Evolutionary conservation across 2,888 invertebrate genomes (phyloP), one percentile per base, ranked within the genome.

Genomic region (Elegia similella): DNA sequence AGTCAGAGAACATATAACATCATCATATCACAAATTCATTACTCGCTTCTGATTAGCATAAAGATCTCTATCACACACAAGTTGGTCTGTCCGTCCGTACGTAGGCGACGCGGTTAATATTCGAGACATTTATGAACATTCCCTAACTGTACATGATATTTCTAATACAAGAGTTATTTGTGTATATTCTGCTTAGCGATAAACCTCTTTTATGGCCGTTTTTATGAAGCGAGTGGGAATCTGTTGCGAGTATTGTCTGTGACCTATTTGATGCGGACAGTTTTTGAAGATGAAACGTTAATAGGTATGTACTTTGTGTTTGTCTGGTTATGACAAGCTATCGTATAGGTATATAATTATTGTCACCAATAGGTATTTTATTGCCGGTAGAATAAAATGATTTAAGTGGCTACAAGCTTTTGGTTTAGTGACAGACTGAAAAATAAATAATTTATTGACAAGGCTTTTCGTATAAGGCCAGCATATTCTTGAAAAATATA

Each of bases 61-160:
- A 64, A 59, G 62, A 63, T 54, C 59, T 58, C 44, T 58, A 53
- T 8, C 57, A 46, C 23, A 55, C 44, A 44, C n/a, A 30, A 17
- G 42, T 29, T 17, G n/a, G 56, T 53, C 30, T 38, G 54, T 46
- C 23, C 13, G 54, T 46, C 23, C 13, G 23, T 58, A 53, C 58
- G 63, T 59, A 54, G 61, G 61, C 58, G 56, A 52, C 47, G 65
- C 70, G 65, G 64, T 73, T 68, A 64, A 71, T 69, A 67, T 66
- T 65, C 62, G 63, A 65, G 72, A 72, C 70, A 58, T 73, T 73
- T 73, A 73, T 71, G 66, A 64, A 62, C 64, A 63, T 69, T 66
- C 66, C 64, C 61, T 68, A 71, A 72, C 68, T 65, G 70, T 67
- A 61, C 30, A 42, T 29, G 16, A 54, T 54, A 54, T 54, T 54